phyloP scores from a whole-genome alignment of 2,888 invertebrate species.

The Caenorhabditis imperialis region DNA sequence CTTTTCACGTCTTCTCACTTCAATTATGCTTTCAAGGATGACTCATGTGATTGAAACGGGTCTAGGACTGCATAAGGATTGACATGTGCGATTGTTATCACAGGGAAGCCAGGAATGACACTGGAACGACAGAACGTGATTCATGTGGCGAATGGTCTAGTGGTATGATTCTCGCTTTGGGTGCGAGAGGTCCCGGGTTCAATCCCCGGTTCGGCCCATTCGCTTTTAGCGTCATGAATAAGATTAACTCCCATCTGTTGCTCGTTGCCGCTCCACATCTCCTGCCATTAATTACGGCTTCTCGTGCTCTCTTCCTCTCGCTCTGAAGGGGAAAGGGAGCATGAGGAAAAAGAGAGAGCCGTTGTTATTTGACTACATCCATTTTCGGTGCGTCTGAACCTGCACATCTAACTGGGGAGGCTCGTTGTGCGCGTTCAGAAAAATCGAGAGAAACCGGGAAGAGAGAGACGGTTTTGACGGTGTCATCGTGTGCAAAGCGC shows the following conservation, averaged over 20 bases:
- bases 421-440: not conserved
- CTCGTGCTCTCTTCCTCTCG: no score
- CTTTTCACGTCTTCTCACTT: no score
- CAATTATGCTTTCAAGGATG: no score
- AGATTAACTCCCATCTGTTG: no score
- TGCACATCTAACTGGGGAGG: not conserved
- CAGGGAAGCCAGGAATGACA: not conserved
- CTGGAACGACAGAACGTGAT: not conserved
- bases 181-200: slow-evolving; percentile 78
- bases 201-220: slow-evolving; percentile 70
- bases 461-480: no score
- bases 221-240: not conserved
- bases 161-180: slow-evolving; percentile 78
- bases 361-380: not conserved
- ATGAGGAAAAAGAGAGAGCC: no score
- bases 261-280: no score
- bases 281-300: no score
- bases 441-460: no score
- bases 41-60: no score
- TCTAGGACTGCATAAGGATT: not conserved
- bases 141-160: slow-evolving; percentile 48
- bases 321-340: no score
- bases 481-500: no score
- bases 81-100: not conserved
- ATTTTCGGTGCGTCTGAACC: not conserved